Conservation (phyloP, 1,140 invertebrate genomes). For the Drosophila melanogaster region Release_6_plus_ISO1_MT NT_033779.5:13653501-13654000, state of each 20-base stretch:
- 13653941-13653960: neutral
- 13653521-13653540: slow-evolving; percentile 62
- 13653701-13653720: slow-evolving; percentile 83
- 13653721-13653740: slow-evolving; percentile 78
- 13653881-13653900: slow-evolving; percentile 77
- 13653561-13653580: slow-evolving; percentile 4
- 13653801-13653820: slow-evolving; percentile 82
- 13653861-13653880: slow-evolving; percentile 80
- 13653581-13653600: slow-evolving; percentile 19
- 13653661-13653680: slow-evolving; percentile 74
- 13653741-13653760: slow-evolving; percentile 19
- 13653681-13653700: slow-evolving; percentile 82
- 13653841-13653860: slow-evolving; percentile 60
- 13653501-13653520: slow-evolving; percentile 70
- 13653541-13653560: slow-evolving; percentile 59
- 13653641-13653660: slow-evolving; percentile 2
- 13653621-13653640: slow-evolving; percentile 24
- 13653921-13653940: neutral
- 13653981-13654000: slow-evolving; percentile 80
- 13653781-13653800: slow-evolving; percentile 62
- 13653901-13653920: slow-evolving; percentile 72
- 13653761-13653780: neutral
- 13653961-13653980: slow-evolving; percentile 63
- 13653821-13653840: slow-evolving; percentile 78
- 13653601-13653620: slow-evolving; percentile 15